phyloP scores from a whole-genome alignment of 2,888 invertebrate species.

The Chrysolina oricalcia region DNA sequence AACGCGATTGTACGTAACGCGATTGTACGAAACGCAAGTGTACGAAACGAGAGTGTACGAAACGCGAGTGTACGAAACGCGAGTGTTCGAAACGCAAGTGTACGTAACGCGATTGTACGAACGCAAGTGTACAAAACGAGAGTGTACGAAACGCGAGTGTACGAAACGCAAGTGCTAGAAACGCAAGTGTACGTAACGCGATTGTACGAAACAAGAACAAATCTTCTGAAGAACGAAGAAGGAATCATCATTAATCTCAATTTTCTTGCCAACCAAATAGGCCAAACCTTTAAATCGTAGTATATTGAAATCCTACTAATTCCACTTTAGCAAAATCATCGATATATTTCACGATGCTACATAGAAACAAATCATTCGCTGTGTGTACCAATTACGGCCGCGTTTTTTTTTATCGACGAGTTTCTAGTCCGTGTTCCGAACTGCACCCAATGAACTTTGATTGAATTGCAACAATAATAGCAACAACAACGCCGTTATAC shows the following conservation, averaged over 20 bases:
- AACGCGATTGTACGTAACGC: too few species aligned
- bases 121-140: too few species aligned
- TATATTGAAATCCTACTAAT: not conserved
- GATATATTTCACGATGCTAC: conserved; percentile 7
- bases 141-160: too few species aligned
- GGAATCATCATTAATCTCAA: not conserved
- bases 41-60: too few species aligned
- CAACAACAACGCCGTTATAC: conserved; percentile 9
- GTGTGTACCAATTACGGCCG: conserved; percentile 5
- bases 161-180: too few species aligned
- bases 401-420: conserved; percentile 6
- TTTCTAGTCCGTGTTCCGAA: conserved; percentile 24
- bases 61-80: too few species aligned
- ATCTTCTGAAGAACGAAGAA: too few species aligned
- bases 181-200: too few species aligned
- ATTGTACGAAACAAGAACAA: too few species aligned
- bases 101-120: too few species aligned
- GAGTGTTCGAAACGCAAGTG: too few species aligned
- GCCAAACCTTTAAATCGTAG: not conserved
- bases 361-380: conserved; percentile 16
- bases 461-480: conserved; percentile 18
- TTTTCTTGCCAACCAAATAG: not conserved
- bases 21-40: too few species aligned
- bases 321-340: not conserved
- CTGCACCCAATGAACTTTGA: conserved; percentile 25